Evolutionary conservation across 2,888 invertebrate species (phyloP), one percentile per base, ranked within the genome.

Genomic region (Rhamnusium bicolor): DNA sequence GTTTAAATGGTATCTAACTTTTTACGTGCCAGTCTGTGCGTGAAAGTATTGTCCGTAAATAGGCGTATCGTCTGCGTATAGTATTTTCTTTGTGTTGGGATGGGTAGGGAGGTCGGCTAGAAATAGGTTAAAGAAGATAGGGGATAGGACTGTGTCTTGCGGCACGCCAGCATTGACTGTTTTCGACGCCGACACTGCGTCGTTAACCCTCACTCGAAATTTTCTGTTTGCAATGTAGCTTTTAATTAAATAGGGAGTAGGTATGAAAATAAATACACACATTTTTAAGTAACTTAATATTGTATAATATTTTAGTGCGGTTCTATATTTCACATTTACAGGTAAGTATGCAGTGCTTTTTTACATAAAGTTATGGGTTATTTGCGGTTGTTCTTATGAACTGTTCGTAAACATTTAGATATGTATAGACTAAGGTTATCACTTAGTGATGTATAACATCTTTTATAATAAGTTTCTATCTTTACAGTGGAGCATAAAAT

Each of bases 371-470:
- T 71, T 54, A 68, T 74, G 72, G 75, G 67, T 73, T 70, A 67
- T 56, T 60, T 72, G 69, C 62, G 69, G 67, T 73, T 73, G 73
- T 73, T 67, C 74, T 61, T 79, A 80, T 78, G 80, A 79, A 71
- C 75, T 69, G 74, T 82, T 79, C 18, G 47, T 40, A 65, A 53
- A 47, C 53, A 65, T 53, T 65, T 53, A 78, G 86, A 87, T 87
- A 87, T 87, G 87, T 86, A 85, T 86, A 80, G 82, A 82, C 85
- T 86, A 86, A 86, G 85, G 85, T 81, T 83, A 82, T 83, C 85
- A 85, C 84, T 85, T 84, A 56, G 56, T 67, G 66, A 67, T 46
- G 46, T 7, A 40, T 10, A 56, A 63, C 27, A 54, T n/a, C 46
- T 19, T 32, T 19, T 32, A 46, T 46, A 61, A 21, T 24, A 68